A percentile compares a stretch with the other conserved stretches of the same genome.
phyloP scores from a whole-genome alignment of 2,113 vertebrate genomes.

The Damaliscus lunatus region DNA sequence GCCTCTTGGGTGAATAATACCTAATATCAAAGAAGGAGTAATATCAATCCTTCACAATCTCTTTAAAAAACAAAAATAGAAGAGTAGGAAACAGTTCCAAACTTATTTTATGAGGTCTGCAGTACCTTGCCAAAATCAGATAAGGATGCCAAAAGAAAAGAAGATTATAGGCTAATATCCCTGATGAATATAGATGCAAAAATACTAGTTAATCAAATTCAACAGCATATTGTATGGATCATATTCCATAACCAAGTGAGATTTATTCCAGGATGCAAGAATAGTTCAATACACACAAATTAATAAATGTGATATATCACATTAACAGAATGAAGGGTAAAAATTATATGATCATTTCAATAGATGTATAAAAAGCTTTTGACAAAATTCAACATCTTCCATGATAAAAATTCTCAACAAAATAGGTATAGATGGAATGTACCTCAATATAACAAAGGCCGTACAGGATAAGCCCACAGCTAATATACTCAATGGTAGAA shows the following conservation, averaged over 20 bases:
- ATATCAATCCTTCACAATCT: not conserved
- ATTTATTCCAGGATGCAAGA: not conserved
- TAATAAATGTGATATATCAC: not conserved
- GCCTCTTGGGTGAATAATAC: not conserved
- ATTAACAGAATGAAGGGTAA: not conserved
- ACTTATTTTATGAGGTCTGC: not conserved
- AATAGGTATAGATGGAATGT: not conserved
- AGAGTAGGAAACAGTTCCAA: not conserved
- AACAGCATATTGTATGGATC: not conserved
- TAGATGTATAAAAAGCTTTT: not conserved
- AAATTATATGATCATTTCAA: not conserved
- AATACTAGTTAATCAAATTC: not conserved
- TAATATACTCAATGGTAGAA: not conserved
- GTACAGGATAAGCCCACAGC: not conserved
- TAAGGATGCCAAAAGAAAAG: not conserved
- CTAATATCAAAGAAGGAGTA: not conserved
- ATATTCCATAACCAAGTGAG: not conserved
- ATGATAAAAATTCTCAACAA: not conserved
- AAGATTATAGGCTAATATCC: not conserved
- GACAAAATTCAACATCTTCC: not conserved
- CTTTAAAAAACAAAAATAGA: not conserved
- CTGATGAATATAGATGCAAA: not conserved
- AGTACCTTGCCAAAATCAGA: not conserved
- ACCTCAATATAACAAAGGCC: not conserved
- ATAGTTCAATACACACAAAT: not conserved